A percentile compares a stretch with the other conserved stretches of the same genome.
These are phyloP conservation scores for Carcinoscorpius rotundicauda DNA, from an alignment of 1,140 invertebrate species.

Conservation along the genomic window DNA sequence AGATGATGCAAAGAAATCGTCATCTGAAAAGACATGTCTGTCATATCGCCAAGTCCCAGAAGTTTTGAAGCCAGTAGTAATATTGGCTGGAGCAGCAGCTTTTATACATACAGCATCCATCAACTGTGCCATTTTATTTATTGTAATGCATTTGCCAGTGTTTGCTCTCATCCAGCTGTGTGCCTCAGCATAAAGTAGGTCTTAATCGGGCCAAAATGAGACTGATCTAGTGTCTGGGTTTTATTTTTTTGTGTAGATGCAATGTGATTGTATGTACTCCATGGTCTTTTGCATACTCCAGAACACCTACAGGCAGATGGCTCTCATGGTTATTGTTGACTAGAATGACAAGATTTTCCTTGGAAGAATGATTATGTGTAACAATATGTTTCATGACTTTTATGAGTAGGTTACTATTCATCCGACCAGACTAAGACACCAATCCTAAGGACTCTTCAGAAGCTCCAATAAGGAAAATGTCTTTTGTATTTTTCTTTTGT, in stretches of 20 bases:
- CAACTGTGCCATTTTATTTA: no score
- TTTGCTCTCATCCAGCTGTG: slow-evolving; percentile 36
- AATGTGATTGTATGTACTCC: slow-evolving; percentile 24
- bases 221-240: slow-evolving; percentile 23
- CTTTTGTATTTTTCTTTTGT: neutral
- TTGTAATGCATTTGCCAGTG: slow-evolving; percentile 23
- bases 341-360: slow-evolving; percentile 27
- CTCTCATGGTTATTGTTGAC: slow-evolving; percentile 34
- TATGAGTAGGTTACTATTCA: slow-evolving; percentile 19
- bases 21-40: no score
- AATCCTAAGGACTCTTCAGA: no score
- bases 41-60: no score
- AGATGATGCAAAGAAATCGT: no score
- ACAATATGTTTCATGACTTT: slow-evolving; percentile 32
- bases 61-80: no score
- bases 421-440: no score
- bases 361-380: slow-evolving; percentile 25
- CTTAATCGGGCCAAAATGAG: slow-evolving; percentile 23
- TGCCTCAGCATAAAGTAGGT: slow-evolving; percentile 27
- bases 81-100: no score
- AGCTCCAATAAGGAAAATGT: no score
- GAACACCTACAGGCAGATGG: slow-evolving; percentile 27
- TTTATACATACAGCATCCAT: no score
- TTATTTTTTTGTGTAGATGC: slow-evolving; percentile 25
- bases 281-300: slow-evolving; percentile 25